A percentile compares a stretch with the other conserved stretches of the same genome.
These are phyloP conservation scores for Sterrhoptilus dennistouni DNA, from an alignment of 2,113 vertebrate genomes.

Conservation along the genomic window DNA sequence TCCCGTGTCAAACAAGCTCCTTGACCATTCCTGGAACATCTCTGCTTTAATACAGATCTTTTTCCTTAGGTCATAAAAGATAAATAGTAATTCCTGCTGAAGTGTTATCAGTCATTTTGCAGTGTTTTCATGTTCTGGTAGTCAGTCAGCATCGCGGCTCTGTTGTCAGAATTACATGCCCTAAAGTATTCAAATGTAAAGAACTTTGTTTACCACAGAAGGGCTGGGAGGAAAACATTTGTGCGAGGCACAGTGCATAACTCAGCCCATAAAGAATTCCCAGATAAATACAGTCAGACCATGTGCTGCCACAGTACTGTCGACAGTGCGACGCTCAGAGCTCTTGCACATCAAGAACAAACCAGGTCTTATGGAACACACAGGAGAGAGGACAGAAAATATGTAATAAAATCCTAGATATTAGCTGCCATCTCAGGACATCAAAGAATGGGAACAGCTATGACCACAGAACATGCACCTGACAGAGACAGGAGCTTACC, in stretches of 20 bases:
- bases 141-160: background rate
- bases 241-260: background rate
- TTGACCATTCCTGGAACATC: background rate
- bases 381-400: background rate
- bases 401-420: background rate
- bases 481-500: background rate
- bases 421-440: background rate
- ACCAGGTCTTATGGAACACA: background rate
- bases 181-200: background rate
- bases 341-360: background rate
- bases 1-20: background rate
- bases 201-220: background rate
- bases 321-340: accelerated
- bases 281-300: background rate
- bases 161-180: background rate
- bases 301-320: background rate
- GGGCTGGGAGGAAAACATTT: background rate
- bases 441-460: background rate
- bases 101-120: background rate
- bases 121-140: background rate
- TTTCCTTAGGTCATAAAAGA: background rate
- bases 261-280: background rate
- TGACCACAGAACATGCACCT: background rate
- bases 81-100: background rate
- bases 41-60: background rate